A percentile compares a stretch with the other conserved stretches of the same genome.
phyloP scores from a whole-genome alignment of 2,113 vertebrate genomes.

The Python bivittatus region DNA sequence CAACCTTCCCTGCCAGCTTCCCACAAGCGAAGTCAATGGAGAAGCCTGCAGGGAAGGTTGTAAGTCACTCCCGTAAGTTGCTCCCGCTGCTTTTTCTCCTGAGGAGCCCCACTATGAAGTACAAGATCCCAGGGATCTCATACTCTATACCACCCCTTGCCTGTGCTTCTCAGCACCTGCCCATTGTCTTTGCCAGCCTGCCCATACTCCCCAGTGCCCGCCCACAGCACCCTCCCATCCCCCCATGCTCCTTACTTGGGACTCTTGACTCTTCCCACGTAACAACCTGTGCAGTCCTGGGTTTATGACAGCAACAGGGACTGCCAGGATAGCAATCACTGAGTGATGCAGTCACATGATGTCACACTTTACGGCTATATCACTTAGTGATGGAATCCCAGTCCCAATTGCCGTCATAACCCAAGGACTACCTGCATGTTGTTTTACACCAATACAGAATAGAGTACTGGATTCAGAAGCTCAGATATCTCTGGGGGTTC shows the following conservation, averaged over 20 bases:
- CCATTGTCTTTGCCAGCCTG: background rate
- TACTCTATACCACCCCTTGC: background rate
- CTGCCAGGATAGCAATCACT: background rate
- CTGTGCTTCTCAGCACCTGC: background rate
- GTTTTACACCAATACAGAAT: background rate
- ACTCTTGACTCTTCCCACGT: no score
- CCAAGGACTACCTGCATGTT: background rate
- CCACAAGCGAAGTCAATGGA: background rate
- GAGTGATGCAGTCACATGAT: background rate
- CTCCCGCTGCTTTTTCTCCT: background rate
- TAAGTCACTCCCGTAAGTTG: background rate
- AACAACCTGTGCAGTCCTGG: no score
- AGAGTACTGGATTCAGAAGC: background rate
- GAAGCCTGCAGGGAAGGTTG: background rate
- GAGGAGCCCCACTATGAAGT: background rate
- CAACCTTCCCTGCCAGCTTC: background rate
- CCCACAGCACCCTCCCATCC: fast-evolving
- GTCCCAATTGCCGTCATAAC: background rate
- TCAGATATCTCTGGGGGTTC: background rate
- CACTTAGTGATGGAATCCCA: no score
- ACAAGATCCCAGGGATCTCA: background rate
- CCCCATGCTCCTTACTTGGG: background rate
- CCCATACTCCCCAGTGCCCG: background rate
- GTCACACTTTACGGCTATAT: background rate
- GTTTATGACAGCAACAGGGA: background rate